Evolutionary conservation across 2,797 vertebrate genomes (phyloP), one percentile per base, ranked within the genome.

Genomic region (Tamandua tetradactyla): DNA sequence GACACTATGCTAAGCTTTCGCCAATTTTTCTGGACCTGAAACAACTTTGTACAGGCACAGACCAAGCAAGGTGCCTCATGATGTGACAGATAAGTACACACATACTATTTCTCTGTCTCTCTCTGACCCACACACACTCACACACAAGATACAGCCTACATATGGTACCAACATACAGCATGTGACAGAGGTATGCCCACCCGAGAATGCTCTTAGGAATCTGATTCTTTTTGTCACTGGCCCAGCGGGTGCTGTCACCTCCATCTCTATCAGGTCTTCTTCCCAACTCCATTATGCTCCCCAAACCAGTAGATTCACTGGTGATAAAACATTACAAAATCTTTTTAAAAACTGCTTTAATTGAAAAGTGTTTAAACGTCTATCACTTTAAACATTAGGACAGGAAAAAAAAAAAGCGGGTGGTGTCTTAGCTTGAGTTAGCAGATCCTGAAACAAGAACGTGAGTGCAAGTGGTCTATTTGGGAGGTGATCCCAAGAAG

Each of bases 351-450:
- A 42, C 30, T 49, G 37, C 61, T 78, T 71, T 37, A 92, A 90
- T 15, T 68, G 83, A 91, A 59, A 81, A 35, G 3, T 20, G 3
- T 15, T 79, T 90, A 22, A 55, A 55, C 18, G 18, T 55, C 5
- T 55, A 18, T 55, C 85, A 44, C n/a, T 57, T 25, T 68, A n/a
- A 20, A 27, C n/a, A 37, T 13, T 37, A 62, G 20, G 25, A 47
- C 47, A 47, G 47, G 47, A 57, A 81, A 40, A 25, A 62, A 55
- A 47, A 20, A 84, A 89, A 71, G 27, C 40, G 66, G 57, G 14
- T 64, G 23, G 14, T 93, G 89, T 83, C 57, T 88, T 47, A 71
- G 15, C 55, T 68, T 90, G 57, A 27, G 47, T 92, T 75, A 85
- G 22, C 52, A 86, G 35, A 82, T 5, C 8, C 37, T 4, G 3